Evolutionary conservation across 2,888 invertebrate genomes (phyloP).

Genomic region (Scaeva pyrastri): DNA sequence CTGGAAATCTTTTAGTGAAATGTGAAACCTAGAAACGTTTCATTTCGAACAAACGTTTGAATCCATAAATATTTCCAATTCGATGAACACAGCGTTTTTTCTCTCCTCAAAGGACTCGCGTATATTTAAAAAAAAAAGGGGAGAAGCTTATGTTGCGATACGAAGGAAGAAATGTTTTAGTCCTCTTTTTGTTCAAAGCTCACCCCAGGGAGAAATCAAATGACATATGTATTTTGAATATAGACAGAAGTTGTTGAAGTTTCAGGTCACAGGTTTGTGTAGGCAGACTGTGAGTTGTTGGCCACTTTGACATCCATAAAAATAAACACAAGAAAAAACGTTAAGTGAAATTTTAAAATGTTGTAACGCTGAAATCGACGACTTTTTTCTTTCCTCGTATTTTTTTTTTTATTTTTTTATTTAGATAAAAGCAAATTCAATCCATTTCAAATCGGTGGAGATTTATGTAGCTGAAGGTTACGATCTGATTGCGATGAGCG

Average conservation of each 20-base stretch:
- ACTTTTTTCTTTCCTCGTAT: too few relatives aligned
- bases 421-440: slow-evolving; percentile 59
- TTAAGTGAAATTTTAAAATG: slow-evolving; percentile 56
- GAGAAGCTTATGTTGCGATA: not conserved
- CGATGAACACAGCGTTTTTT: slow-evolving; percentile 49
- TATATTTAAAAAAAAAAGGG: slow-evolving; percentile 13
- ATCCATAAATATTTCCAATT: slow-evolving; percentile 73
- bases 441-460: slow-evolving; percentile 61
- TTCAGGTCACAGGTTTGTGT: slow-evolving; percentile 37
- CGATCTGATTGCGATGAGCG: slow-evolving; percentile 43
- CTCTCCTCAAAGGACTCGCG: not conserved
- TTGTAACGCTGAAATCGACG: slow-evolving; percentile 43
- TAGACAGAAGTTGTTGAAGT: slow-evolving; percentile 31
- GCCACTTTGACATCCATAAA: too few relatives aligned
- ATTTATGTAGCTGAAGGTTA: slow-evolving; percentile 72
- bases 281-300: slow-evolving; percentile 28
- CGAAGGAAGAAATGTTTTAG: slow-evolving; percentile 1
- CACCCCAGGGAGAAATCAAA: slow-evolving; percentile 52
- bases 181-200: slow-evolving; percentile 27
- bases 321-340: not conserved
- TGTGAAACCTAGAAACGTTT: slow-evolving; percentile 42
- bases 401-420: not conserved
- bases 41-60: slow-evolving; percentile 38
- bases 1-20: slow-evolving; percentile 15
- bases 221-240: slow-evolving; percentile 71